Evolutionary conservation across 1,140 invertebrate genomes (phyloP).

Genomic region (Zaprionus vittiger): DNA sequence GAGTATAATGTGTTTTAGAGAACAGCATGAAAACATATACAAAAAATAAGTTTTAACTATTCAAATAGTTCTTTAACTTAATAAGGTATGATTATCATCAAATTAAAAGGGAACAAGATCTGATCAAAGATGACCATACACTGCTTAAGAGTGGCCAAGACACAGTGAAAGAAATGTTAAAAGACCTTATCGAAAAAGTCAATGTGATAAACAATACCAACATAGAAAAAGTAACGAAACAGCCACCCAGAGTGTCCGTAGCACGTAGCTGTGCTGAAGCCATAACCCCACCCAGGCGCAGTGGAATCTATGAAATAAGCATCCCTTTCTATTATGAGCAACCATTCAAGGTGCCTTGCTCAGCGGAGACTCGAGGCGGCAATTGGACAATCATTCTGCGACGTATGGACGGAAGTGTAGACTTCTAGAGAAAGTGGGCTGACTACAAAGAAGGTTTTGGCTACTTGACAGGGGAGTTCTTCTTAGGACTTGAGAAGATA

Average conservation of each 20-base stretch:
- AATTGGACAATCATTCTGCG: slow-evolving; percentile 88
- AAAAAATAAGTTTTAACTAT: too few relatives aligned
- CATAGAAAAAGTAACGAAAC: too few relatives aligned
- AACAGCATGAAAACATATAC: too few relatives aligned
- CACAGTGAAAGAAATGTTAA: too few relatives aligned
- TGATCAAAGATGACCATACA: neutral
- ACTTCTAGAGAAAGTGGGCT: slow-evolving; percentile 87
- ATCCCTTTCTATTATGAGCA: neutral
- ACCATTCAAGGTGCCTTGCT: neutral
- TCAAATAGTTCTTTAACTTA: too few relatives aligned
- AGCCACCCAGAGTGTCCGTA: neutral
- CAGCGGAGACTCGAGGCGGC: neutral
- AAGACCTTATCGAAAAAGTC: neutral
- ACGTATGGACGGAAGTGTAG: slow-evolving; percentile 86
- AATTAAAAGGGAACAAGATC: neutral
- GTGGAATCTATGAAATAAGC: too few relatives aligned
- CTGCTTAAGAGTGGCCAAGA: neutral
- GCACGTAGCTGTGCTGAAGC: neutral
- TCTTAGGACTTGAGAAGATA: slow-evolving; percentile 86
- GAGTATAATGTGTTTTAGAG: neutral
- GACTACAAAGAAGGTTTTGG: slow-evolving; percentile 88
- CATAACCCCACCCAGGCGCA: too few relatives aligned
- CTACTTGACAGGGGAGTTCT: slow-evolving; percentile 86
- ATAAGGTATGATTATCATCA: neutral
- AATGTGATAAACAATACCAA: too few relatives aligned